Conservation (phyloP, 2,888 invertebrate species). For the Prenolepis imparis region DNA sequence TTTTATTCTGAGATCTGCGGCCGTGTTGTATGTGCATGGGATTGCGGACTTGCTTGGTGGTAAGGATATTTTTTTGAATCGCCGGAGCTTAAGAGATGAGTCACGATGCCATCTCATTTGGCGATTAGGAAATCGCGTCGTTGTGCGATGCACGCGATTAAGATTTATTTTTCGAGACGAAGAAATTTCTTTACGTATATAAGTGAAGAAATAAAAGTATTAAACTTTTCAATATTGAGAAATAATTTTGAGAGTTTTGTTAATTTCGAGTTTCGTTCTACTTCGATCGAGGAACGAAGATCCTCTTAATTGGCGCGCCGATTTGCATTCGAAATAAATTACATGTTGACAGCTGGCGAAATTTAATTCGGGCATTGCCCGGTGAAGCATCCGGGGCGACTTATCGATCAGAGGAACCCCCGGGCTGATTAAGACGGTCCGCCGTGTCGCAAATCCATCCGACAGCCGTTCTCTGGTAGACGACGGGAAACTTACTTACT, state of each 20-base stretch:
- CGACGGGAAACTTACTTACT: constrained; percentile 63
- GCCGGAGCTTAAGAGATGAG: neutral
- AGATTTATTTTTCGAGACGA: neutral
- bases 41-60: constrained; percentile 6
- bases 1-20: neutral
- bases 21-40: neutral
- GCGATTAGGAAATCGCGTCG: neutral
- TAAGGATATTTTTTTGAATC: neutral
- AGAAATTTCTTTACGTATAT: neutral
- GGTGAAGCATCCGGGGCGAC: constrained; percentile 7
- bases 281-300: neutral
- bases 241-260: neutral
- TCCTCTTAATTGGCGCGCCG: neutral
- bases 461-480: constrained; percentile 60
- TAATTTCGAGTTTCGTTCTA: too few relatives aligned
- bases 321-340: constrained; percentile 47
- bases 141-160: neutral
- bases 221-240: neutral
- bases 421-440: constrained; percentile 64
- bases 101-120: neutral
- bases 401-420: constrained; percentile 47
- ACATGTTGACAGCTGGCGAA: constrained; percentile 25
- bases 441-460: constrained; percentile 60
- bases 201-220: neutral
- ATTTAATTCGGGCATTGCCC: constrained; percentile 44